These are phyloP conservation scores for Lithophane leautieri DNA, from an alignment of 2,888 invertebrate genomes.

Conservation along the genomic window DNA sequence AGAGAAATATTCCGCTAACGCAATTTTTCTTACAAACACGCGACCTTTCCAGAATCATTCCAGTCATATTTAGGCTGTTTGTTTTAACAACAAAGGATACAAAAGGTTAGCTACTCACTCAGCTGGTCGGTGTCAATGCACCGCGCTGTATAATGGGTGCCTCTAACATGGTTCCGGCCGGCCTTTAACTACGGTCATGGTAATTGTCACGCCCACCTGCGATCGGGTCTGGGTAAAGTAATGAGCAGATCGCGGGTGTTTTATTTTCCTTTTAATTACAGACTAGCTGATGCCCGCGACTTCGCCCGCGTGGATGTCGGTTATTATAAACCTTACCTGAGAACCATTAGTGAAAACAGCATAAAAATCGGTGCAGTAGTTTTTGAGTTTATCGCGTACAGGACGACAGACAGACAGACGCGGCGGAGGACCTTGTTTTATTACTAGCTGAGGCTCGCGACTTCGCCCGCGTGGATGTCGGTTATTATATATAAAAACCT, in stretches of 20 bases:
- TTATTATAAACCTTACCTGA: too few relatives aligned
- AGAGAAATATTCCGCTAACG: background rate
- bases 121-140: conserved; percentile 29
- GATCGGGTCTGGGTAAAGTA: background rate
- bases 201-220: conserved; percentile 39
- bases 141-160: conserved; percentile 11
- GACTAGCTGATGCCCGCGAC: too few relatives aligned
- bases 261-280: background rate
- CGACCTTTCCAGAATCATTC: conserved; percentile 10
- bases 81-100: conserved; percentile 30
- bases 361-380: too few relatives aligned
- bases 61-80: background rate
- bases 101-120: conserved; percentile 43
- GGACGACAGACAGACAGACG: too few relatives aligned
- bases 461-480: too few relatives aligned
- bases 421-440: too few relatives aligned
- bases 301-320: too few relatives aligned
- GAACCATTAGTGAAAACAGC: too few relatives aligned
- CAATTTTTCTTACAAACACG: background rate
- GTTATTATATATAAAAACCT: too few relatives aligned
- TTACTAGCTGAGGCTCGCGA: too few relatives aligned
- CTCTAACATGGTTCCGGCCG: conserved; percentile 14
- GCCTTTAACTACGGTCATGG: conserved; percentile 48
- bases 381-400: too few relatives aligned
- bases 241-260: conserved; percentile 10